A percentile compares a stretch with the other conserved stretches of the same genome.
Conservation (phyloP, 2,797 vertebrate species). For the Falco cherrug region DNA sequence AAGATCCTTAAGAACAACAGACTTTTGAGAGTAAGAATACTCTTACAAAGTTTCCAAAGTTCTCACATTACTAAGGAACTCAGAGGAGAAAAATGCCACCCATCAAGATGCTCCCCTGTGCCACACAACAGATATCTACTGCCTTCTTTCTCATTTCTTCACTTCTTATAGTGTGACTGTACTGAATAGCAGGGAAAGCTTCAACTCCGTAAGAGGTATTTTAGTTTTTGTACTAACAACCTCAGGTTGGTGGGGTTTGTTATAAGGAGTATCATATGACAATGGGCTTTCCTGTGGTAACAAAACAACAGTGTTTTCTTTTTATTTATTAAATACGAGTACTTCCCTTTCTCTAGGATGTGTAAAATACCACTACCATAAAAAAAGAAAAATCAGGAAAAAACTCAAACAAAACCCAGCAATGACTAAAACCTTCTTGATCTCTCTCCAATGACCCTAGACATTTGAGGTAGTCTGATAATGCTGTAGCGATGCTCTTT, state of each 20-base stretch:
- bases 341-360: background rate
- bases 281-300: background rate
- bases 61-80: background rate
- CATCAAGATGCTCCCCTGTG: fast-evolving
- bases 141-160: background rate
- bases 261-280: background rate
- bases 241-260: background rate
- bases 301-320: background rate
- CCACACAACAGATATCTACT: background rate
- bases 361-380: background rate
- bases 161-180: background rate
- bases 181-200: background rate
- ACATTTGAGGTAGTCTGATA: background rate
- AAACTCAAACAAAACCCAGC: background rate
- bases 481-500: background rate
- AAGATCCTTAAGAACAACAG: background rate
- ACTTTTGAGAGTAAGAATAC: background rate
- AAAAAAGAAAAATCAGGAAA: background rate
- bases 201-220: background rate
- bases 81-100: background rate
- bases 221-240: background rate
- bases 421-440: background rate
- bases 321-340: background rate
- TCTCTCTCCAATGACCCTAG: background rate
- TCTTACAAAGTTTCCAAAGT: background rate